A percentile compares a stretch with the other conserved stretches of the same genome.
Evolutionary conservation across 1,140 invertebrate species (phyloP).

Genomic region (Antheraea pernyi): DNA sequence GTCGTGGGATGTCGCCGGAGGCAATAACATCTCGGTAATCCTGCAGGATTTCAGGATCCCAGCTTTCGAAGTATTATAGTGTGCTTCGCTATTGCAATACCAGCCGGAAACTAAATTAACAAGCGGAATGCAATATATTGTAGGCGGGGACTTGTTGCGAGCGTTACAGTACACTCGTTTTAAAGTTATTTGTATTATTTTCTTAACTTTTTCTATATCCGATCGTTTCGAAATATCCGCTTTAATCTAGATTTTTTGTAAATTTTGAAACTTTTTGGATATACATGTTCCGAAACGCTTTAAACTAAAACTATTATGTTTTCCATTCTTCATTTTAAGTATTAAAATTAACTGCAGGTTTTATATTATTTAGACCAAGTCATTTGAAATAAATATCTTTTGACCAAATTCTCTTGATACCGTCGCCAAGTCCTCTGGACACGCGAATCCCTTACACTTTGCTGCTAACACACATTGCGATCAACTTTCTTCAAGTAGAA

Average conservation of each 20-base stretch:
- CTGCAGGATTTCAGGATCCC: constrained; percentile 46
- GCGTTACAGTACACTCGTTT: constrained; percentile 20
- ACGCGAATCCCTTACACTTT: too few species aligned
- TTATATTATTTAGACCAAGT: too few species aligned
- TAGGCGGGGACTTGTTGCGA: constrained; percentile 28
- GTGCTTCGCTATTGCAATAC: constrained; percentile 35
- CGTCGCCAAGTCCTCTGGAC: too few species aligned
- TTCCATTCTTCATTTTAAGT: too few species aligned
- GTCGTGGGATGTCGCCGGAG: constrained; percentile 35
- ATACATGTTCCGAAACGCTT: neutral
- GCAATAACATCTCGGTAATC: constrained; percentile 65
- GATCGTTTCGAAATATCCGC: neutral
- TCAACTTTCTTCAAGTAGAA: too few species aligned
- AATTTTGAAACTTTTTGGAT: neutral
- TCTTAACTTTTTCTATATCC: neutral
- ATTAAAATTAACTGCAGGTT: too few species aligned
- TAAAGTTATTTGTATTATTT: constrained; percentile 5
- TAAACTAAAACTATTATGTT: neutral
- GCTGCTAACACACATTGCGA: too few species aligned
- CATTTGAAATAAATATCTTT: too few species aligned
- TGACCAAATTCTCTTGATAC: too few species aligned
- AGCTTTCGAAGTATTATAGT: constrained; percentile 47
- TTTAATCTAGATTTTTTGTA: neutral
- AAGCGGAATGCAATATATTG: constrained; percentile 48
- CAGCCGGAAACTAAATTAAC: constrained; percentile 47